Percentiles rank a stretch among this genome's conserved stretches.
These are phyloP conservation scores for Clunio marinus DNA, from an alignment of 2,888 invertebrate species.

Conservation along the genomic window DNA sequence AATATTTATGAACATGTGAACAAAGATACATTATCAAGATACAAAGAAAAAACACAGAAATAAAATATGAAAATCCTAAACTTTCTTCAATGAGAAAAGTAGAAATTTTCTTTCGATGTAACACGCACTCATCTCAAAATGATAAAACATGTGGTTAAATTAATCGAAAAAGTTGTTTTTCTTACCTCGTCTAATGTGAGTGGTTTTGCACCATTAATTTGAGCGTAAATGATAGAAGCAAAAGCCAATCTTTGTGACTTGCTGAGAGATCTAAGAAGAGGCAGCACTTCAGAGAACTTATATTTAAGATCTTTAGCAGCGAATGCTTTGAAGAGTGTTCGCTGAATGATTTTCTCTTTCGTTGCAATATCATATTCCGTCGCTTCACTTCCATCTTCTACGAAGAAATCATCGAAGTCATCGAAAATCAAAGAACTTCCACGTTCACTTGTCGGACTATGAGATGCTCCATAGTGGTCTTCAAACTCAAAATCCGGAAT, in stretches of 20 bases:
- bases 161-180: constrained; percentile 3
- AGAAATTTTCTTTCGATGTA: too few relatives aligned
- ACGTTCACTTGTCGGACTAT: not conserved
- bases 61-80: not conserved
- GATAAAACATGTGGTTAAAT: not conserved
- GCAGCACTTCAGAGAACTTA: constrained; percentile 60
- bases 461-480: not conserved
- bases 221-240: constrained; percentile 60
- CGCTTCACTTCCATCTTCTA: constrained; percentile 43
- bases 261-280: constrained; percentile 61
- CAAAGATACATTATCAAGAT: too few relatives aligned
- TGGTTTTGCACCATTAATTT: constrained; percentile 55
- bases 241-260: constrained; percentile 60
- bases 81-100: constrained; percentile 7
- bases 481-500: constrained; percentile 33
- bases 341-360: constrained; percentile 55
- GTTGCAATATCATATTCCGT: constrained; percentile 45
- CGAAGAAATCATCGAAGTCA: constrained; percentile 40
- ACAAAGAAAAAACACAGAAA: too few relatives aligned
- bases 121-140: not conserved
- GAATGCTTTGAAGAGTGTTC: constrained; percentile 57
- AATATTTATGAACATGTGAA: too few relatives aligned
- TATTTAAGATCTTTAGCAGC: constrained; percentile 58
- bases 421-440: constrained; percentile 27
- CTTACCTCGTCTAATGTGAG: constrained; percentile 58